Evolutionary conservation across 2,113 vertebrate genomes (phyloP), one percentile per base, ranked within the genome.

Genomic region (Dasypus novemcinctus): DNA sequence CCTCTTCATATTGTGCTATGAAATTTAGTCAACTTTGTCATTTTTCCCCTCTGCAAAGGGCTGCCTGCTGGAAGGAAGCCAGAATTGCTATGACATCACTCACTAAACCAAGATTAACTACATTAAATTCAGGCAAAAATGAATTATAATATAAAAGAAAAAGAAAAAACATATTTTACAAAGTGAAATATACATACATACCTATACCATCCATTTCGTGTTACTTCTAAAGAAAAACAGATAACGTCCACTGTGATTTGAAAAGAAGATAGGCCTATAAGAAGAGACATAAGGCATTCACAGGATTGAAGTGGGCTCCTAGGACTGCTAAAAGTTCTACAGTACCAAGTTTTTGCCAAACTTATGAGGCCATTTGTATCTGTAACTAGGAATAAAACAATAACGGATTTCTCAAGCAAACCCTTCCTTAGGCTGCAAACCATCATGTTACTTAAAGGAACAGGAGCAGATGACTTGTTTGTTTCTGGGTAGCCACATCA

Each of bases 1-100:
- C 95, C 93, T 95, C 84, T 86, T 54, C 79, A 29, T 71, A 8
- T 57, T 0, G 86, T 86, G 81, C 88, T 80, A 1, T 1, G 87
- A 94, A 79, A 93, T 92, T 95, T 79, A 38, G 69, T 69, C 78
- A 68, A 85, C 86, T 95, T 88, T 66, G 83, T 91, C 87, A 33
- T 96, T 75, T 57, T 95, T 87, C 91, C 92, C 91, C 69, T 95
- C 82, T 94, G 80, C 87, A 78, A 92, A 93, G 71, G 68, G 69
- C 94, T 91, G 93, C 89, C 91, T 94, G 72, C 82, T 83, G 96
- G 93, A 93, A 90, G 61, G 68, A 81, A 84, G 92, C 95, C 94
- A 91, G 89, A 83, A 71, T 29, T 74, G 20, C 92, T 89, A 27
- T 29, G 80, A 59, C 91, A 81, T 46, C 85, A 41, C 57, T 94